A percentile compares a stretch with the other conserved stretches of the same genome.
Evolutionary conservation across 35 echinoderm and acorn worm genomes (phyloP).

Genomic region (Apostichopus parvimensis): DNA sequence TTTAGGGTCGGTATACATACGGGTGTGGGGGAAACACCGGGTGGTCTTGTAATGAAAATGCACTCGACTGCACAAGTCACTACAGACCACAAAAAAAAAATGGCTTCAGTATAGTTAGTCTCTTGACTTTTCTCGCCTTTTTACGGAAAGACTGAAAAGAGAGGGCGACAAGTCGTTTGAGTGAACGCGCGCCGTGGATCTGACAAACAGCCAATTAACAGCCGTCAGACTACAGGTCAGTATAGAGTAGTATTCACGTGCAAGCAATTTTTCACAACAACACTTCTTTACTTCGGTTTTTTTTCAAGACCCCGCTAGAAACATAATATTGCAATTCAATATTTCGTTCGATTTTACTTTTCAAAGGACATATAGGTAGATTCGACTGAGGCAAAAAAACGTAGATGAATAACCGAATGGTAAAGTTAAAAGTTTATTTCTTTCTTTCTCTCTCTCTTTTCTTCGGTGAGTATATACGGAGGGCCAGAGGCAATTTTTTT

Average conservation of each 20-base stretch:
- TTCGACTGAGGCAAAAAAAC: not conserved
- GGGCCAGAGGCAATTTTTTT: constrained; percentile 14
- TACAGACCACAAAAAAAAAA: not conserved
- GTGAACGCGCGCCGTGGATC: not conserved
- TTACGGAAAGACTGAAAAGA: not conserved
- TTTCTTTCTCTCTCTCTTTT: not conserved
- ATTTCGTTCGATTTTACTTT: not conserved
- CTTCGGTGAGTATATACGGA: not conserved
- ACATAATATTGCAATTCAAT: constrained; percentile 45
- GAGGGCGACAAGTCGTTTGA: not conserved
- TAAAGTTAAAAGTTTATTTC: not conserved
- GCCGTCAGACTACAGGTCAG: not conserved
- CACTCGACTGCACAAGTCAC: constrained; percentile 32
- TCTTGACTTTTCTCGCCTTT: constrained; percentile 48
- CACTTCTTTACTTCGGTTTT: not conserved
- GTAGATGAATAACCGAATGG: not conserved
- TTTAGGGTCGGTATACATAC: constrained; percentile 18
- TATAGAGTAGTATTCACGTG: constrained; percentile 18
- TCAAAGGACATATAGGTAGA: not conserved
- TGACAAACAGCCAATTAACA: constrained; percentile 14
- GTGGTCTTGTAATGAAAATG: constrained; percentile 42
- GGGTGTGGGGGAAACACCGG: constrained; percentile 21
- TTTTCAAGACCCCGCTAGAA: not conserved
- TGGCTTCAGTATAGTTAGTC: not conserved
- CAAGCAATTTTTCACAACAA: constrained; percentile 38